These are phyloP conservation scores for Gopherus flavomarginatus DNA, from an alignment of 2,113 vertebrate genomes.

Conservation along the genomic window DNA sequence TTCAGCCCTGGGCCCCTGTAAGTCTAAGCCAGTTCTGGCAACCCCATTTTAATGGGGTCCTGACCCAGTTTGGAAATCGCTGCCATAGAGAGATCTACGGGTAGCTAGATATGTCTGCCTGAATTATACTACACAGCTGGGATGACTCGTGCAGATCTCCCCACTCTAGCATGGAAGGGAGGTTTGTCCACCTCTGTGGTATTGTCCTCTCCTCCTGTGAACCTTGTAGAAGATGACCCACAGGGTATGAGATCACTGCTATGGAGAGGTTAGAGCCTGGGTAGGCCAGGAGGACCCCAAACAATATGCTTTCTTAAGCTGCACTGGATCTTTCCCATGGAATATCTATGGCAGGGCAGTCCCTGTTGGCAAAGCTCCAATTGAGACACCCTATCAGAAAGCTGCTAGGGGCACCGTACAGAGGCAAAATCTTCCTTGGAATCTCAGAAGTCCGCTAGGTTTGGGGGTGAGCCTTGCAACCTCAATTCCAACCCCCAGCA, in stretches of 20 bases:
- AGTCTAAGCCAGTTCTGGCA: too few species aligned
- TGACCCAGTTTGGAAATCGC: too few species aligned
- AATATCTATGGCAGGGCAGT: background rate
- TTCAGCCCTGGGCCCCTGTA: too few species aligned
- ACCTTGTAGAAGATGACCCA: background rate
- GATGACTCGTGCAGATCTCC: background rate
- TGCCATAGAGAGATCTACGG: background rate
- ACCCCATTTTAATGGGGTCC: too few species aligned
- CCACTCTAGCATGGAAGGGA: constrained; percentile 35
- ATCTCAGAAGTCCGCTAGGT: background rate
- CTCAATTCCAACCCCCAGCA: background rate
- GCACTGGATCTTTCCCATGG: fast-evolving
- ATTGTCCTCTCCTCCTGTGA: fast-evolving
- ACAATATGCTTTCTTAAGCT: fast-evolving
- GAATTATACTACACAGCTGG: background rate
- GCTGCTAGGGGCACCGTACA: background rate
- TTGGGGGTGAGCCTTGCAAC: background rate
- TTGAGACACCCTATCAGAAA: background rate
- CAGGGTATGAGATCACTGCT: background rate
- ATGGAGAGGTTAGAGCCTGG: background rate
- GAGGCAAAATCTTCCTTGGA: background rate
- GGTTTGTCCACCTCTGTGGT: constrained; percentile 15
- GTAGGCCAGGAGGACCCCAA: background rate
- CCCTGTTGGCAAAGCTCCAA: background rate
- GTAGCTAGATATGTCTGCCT: background rate